These are phyloP conservation scores for Biston stratarius DNA, from an alignment of 2,888 invertebrate genomes.

Conservation along the genomic window DNA sequence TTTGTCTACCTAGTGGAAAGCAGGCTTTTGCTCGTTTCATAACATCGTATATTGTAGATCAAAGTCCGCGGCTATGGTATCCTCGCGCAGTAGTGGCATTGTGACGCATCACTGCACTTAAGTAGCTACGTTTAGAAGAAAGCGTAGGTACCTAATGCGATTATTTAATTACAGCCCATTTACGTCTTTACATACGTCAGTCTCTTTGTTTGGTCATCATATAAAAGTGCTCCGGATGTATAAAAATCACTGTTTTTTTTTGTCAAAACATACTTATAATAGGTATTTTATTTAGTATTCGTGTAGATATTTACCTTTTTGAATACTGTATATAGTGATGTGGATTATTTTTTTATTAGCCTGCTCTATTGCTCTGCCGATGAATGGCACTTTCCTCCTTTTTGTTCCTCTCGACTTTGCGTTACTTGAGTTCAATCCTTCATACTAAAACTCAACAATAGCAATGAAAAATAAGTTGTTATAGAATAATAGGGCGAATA, in stretches of 20 bases:
- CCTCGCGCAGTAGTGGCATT: constrained; percentile 53
- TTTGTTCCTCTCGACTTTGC: no score
- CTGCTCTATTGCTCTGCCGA: neutral
- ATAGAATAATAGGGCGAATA: neutral
- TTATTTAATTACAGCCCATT: constrained; percentile 66
- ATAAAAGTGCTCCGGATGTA: constrained; percentile 9
- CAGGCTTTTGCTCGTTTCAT: neutral
- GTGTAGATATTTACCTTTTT: neutral
- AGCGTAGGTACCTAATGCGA: constrained; percentile 54
- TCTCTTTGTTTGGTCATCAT: constrained; percentile 4
- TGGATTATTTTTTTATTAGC: neutral
- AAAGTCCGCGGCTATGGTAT: constrained; percentile 47
- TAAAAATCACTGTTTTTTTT: neutral
- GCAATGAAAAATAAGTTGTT: neutral
- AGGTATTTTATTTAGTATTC: neutral
- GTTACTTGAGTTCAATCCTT: neutral
- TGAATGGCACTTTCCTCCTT: no score
- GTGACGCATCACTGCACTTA: constrained; percentile 60
- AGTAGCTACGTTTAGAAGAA: constrained; percentile 37
- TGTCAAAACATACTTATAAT: neutral
- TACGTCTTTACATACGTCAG: constrained; percentile 35
- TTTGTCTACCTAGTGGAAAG: constrained; percentile 1
- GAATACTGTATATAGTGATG: neutral
- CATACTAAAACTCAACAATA: neutral
- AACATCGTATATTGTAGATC: constrained; percentile 1